Evolutionary conservation across 2,888 invertebrate species (phyloP).

Genomic region (Brachycybe producta): DNA sequence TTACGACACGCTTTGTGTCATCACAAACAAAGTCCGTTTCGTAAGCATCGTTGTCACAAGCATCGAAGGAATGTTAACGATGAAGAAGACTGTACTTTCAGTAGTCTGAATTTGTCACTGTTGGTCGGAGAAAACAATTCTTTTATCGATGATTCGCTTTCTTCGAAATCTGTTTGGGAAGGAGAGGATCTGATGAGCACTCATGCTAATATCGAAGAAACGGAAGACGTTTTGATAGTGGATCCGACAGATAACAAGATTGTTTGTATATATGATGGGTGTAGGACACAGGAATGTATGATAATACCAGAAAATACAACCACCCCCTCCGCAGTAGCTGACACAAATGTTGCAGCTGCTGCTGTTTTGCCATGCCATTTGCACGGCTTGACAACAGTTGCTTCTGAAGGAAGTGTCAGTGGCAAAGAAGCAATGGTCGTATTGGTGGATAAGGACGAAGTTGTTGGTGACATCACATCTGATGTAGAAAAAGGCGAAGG

Average conservation of each 20-base stretch:
- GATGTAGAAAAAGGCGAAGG: too few relatives aligned
- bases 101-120: slow-evolving; percentile 11
- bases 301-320: too few relatives aligned
- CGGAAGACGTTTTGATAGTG: slow-evolving; percentile 16
- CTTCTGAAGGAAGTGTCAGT: too few relatives aligned
- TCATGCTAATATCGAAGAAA: not conserved
- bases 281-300: too few relatives aligned
- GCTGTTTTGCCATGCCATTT: too few relatives aligned
- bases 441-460: too few relatives aligned
- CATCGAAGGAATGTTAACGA: not conserved
- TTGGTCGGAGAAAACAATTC: slow-evolving; percentile 1
- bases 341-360: too few relatives aligned
- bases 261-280: slow-evolving; percentile 13
- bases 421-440: too few relatives aligned
- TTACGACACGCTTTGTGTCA: too few relatives aligned
- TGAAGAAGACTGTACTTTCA: not conserved
- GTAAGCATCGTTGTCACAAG: not conserved
- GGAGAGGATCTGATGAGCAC: not conserved
- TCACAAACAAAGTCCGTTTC: not conserved
- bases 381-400: too few relatives aligned
- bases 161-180: not conserved
- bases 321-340: too few relatives aligned
- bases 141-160: slow-evolving; percentile 8
- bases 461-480: too few relatives aligned
- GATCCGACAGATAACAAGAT: slow-evolving; percentile 18